Conservation (phyloP, 2,797 vertebrate genomes). For the Karalla daura region DNA sequence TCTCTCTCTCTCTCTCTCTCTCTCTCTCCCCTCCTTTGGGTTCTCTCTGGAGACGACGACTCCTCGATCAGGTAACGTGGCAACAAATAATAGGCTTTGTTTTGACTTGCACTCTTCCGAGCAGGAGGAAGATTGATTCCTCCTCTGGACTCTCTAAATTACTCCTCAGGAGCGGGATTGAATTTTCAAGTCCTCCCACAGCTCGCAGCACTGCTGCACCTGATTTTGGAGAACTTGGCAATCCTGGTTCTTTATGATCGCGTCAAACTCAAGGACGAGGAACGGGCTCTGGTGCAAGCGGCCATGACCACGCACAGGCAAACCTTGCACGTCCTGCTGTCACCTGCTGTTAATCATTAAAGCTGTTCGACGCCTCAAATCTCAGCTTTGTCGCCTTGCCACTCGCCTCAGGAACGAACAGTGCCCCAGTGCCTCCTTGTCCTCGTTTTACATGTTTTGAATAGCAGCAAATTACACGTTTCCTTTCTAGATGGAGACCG, state of each 20-base stretch:
- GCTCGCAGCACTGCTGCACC: conserved; percentile 25
- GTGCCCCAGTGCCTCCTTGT: not conserved
- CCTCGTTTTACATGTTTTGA: conserved; percentile 3
- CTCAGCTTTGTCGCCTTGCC: conserved; percentile 2
- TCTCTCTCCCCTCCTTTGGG: conserved; percentile 9
- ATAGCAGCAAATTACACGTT: not conserved
- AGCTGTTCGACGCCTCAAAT: not conserved
- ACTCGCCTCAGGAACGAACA: not conserved
- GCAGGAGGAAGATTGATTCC: conserved; percentile 46
- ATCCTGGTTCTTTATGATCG: conserved; percentile 49
- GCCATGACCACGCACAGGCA: conserved; percentile 32
- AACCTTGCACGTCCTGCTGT: conserved; percentile 24
- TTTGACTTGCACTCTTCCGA: conserved; percentile 42
- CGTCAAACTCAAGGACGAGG: conserved; percentile 47
- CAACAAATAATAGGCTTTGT: conserved; percentile 61
- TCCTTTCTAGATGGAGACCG: not conserved
- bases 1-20: not conserved
- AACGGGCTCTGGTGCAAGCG: conserved; percentile 20
- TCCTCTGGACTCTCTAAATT: conserved; percentile 42
- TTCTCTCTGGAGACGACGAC: conserved; percentile 38
- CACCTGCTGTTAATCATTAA: conserved; percentile 37
- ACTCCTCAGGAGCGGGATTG: conserved; percentile 30
- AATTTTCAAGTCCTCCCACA: conserved; percentile 24
- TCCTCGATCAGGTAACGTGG: conserved; percentile 39
- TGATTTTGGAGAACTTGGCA: conserved; percentile 34